These are phyloP conservation scores for Esox lucius DNA, from an alignment of 2,797 vertebrate genomes.

Conservation along the genomic window DNA sequence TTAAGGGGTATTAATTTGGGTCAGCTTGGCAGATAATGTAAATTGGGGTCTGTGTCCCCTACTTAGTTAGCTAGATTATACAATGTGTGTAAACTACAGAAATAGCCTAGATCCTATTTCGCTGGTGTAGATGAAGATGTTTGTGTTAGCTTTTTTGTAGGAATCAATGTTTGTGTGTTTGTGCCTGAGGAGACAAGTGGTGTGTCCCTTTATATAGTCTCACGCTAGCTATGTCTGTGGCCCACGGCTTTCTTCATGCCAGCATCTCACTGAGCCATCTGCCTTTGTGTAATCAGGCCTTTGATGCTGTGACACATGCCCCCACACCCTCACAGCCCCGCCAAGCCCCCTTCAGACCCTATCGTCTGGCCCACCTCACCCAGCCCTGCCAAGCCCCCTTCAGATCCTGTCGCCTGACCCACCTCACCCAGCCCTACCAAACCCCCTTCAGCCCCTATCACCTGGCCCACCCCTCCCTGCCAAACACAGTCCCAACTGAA, in stretches of 20 bases:
- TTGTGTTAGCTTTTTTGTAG: neutral
- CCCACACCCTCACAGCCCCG: neutral
- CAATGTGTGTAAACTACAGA: neutral
- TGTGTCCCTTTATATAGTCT: neutral
- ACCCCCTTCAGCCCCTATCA: neutral
- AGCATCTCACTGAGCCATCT: slow-evolving; percentile 2
- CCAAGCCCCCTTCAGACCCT: neutral
- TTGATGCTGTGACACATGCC: neutral
- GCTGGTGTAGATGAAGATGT: neutral
- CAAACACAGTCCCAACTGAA: neutral
- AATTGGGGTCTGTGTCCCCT: slow-evolving; percentile 1
- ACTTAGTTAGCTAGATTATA: neutral
- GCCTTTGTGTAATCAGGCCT: slow-evolving; percentile 11
- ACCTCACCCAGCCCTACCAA: neutral
- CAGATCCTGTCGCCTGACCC: neutral
- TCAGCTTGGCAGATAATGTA: neutral
- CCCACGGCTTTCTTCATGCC: neutral
- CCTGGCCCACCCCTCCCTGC: neutral
- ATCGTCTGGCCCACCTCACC: neutral
- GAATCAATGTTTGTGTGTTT: neutral
- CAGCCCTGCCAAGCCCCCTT: neutral
- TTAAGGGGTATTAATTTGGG: neutral
- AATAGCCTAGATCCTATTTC: neutral
- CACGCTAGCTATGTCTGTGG: neutral
- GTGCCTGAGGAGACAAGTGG: neutral